phyloP scores from a whole-genome alignment of 2,888 invertebrate species.

The Harpagoxenus sublaevis region DNA sequence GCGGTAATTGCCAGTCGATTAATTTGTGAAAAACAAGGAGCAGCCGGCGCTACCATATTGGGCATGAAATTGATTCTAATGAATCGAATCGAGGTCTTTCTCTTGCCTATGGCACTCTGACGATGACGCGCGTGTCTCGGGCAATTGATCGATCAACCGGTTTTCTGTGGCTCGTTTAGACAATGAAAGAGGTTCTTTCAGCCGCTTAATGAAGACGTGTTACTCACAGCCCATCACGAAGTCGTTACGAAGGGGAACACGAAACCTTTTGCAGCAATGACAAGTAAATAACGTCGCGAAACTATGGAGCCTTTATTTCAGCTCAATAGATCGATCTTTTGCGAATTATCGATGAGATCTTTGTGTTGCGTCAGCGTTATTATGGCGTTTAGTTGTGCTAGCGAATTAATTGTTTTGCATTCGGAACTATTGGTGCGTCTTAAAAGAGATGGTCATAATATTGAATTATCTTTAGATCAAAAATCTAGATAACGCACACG shows the following conservation, averaged over 20 bases:
- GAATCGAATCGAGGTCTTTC: slow-evolving; percentile 60
- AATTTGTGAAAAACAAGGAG: slow-evolving; percentile 80
- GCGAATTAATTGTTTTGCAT: slow-evolving; percentile 18
- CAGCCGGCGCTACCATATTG: slow-evolving; percentile 72
- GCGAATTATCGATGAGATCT: slow-evolving; percentile 35
- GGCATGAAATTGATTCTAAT: slow-evolving; percentile 74
- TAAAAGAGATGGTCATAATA: slow-evolving; percentile 7
- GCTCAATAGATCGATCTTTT: slow-evolving; percentile 30
- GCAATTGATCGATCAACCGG: slow-evolving; percentile 69
- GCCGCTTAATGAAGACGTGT: slow-evolving; percentile 66
- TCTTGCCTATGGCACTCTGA: slow-evolving; percentile 38
- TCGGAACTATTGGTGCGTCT: not conserved
- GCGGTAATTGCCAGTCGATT: slow-evolving; percentile 79
- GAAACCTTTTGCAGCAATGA: slow-evolving; percentile 54
- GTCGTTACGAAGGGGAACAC: slow-evolving; percentile 38
- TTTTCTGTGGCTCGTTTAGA: slow-evolving; percentile 55
- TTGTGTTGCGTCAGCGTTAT: slow-evolving; percentile 7
- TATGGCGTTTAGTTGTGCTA: slow-evolving; percentile 10
- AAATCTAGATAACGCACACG: slow-evolving; percentile 4
- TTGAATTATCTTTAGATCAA: slow-evolving; percentile 21
- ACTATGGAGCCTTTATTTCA: slow-evolving; percentile 44
- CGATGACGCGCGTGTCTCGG: slow-evolving; percentile 60
- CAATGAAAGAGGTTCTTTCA: slow-evolving; percentile 58
- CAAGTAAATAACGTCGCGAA: slow-evolving; percentile 49
- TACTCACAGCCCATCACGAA: slow-evolving; percentile 38